A percentile compares a stretch with the other conserved stretches of the same genome.
phyloP scores from a whole-genome alignment of 2,113 vertebrate species.

The Sinocyclocheilus rhinocerous region DNA sequence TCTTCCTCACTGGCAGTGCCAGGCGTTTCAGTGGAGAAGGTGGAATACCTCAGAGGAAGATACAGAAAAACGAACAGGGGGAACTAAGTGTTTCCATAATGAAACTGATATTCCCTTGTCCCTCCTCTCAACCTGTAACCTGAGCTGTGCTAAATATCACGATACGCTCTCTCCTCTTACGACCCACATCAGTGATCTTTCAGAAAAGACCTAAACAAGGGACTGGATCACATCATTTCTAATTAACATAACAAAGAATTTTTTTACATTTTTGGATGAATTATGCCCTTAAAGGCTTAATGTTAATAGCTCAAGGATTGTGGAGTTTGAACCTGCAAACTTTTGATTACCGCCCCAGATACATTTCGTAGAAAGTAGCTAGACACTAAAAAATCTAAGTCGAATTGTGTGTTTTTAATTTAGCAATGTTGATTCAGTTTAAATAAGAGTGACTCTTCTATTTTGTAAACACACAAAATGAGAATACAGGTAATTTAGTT shows the following conservation, averaged over 20 bases:
- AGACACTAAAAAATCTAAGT: too few relatives aligned
- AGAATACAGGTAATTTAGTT: too few relatives aligned
- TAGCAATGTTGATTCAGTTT: too few relatives aligned
- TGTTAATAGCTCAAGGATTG: not conserved
- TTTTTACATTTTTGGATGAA: too few relatives aligned
- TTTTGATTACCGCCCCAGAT: not conserved
- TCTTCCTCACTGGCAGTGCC: conserved; percentile 22
- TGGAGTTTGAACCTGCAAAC: not conserved
- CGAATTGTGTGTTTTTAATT: too few relatives aligned
- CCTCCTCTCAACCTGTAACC: conserved; percentile 59
- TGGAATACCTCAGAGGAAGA: conserved; percentile 53
- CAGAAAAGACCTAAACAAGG: not conserved
- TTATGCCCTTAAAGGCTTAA: too few relatives aligned
- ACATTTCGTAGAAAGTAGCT: not conserved
- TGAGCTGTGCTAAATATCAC: conserved; percentile 54
- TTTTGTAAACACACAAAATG: too few relatives aligned
- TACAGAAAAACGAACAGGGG: conserved; percentile 33
- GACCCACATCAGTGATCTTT: conserved; percentile 44
- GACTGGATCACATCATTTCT: not conserved
- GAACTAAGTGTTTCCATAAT: conserved; percentile 51
- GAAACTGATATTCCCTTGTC: conserved; percentile 64
- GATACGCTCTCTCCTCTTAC: conserved; percentile 46
- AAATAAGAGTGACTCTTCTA: too few relatives aligned
- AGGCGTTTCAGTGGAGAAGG: conserved; percentile 42
- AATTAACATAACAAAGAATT: not conserved